Evolutionary conservation across 2,888 invertebrate genomes (phyloP), one percentile per base, ranked within the genome.

Genomic region (Entomobrya proxima): DNA sequence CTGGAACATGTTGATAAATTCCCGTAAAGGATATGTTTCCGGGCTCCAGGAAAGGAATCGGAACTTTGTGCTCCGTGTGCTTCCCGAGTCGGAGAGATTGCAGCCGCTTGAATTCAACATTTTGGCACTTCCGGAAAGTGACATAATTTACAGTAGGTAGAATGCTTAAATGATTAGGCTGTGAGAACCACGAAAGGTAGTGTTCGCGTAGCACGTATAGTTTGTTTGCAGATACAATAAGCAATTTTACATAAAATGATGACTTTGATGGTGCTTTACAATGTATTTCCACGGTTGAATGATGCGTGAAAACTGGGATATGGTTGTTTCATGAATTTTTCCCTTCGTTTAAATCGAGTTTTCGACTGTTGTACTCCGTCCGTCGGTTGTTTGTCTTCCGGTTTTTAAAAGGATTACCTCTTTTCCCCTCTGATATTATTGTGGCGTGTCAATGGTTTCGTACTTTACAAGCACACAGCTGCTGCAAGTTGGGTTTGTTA

Each of bases 31-130:
- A 84, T 88, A 85, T 13, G 88, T 90, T 78, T 89, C 89, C 69
- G 86, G 87, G 77, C 86, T 88, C 90, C 90, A 90, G 40, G 90
- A 90, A 13, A 88, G 81, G 58, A 88, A 88, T 55, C 89, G 88
- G 83, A 90, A 90, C 44, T 87, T 83, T 75, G 89, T 86, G 75
- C 88, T 89, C 52, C 86, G 80, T 52, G 89, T 89, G 74, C 88
- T 88, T 58, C 87, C 88, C 64, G 88, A 86, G 61, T 88, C 89
- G 50, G 89, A 89, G 30, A 85, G 58, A 64, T 87, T 86, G 47
- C 78, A 75, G 72, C 82, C 86, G 64, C 74, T 81, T 27, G 86
- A 79, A 74, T 86, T 86, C 72, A 85, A 55, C 86, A 88, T 87
- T 80, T 86, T 88, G 61, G 85, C 86, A 85, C 86, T 88, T 82